Evolutionary conservation across 1,140 invertebrate species (phyloP), one percentile per base, ranked within the genome.

Genomic region (Plodia interpunctella): DNA sequence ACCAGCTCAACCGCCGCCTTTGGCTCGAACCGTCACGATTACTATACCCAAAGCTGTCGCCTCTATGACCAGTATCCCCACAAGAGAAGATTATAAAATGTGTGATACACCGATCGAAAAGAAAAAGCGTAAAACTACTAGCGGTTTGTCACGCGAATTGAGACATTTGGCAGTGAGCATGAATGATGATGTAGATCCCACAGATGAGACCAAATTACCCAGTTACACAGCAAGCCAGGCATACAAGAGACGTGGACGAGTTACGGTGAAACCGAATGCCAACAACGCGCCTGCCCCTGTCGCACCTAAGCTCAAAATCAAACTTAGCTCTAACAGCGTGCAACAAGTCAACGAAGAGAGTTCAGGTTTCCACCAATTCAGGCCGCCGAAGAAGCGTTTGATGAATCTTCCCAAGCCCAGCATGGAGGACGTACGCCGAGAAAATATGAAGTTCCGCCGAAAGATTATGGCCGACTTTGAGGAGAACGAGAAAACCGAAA

Each of bases 391-490:
- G 85, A 97, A 97, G 69, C 91, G 95, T 5, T 73, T 94, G 30
- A 91, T 92, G 35, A 92, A 90, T 65, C 92, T 93, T 44, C 91
- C 90, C 19, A 93, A 91, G 57, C 94, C 94, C 0, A 80, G 78
- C 91, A 57, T 93, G 94, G 71, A 95, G 78, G 95, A 97, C 64
- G 83, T 97, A 5, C 94, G 93, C 60, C 91, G 95, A 5, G 95
- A 97, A 67, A 96, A 94, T 65, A 97, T 97, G 95, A 96, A 96
- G 73, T 97, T 93, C 80, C 91, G 96, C n/a, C 92, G 94, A 51
- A 93, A 93, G 91, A 93, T 96, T 0, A 95, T 95, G 94, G 94
- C 95, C 9, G 94, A 94, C 71, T 97, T 96, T 68, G 93, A 94
- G 54, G 81, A 87, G 28, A 74, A 73, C 25, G 79, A 94, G 59